Evolutionary conservation across 2,113 vertebrate genomes (phyloP), one percentile per base, ranked within the genome.

Genomic region (Toxostoma redivivum): DNA sequence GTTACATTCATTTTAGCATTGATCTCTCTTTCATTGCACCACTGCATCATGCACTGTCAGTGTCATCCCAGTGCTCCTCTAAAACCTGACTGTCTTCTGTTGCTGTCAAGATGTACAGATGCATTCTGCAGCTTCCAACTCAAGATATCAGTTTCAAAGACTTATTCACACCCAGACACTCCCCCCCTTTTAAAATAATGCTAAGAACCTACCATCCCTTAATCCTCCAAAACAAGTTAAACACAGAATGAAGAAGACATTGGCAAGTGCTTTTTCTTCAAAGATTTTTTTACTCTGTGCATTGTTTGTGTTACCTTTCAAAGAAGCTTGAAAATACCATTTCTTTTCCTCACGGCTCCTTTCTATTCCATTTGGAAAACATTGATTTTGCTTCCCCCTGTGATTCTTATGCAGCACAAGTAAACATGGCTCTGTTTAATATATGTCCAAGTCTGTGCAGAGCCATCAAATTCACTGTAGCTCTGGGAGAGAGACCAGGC

Each of bases 1-100:
- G 84, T 80, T 90, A 92, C 81, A 92, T 97, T 97, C 90, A 85
- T 97, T 97, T 97, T 88, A 94, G 76, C 92, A 97, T 96, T 94
- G 95, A 97, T 97, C 92, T 95, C 94, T 66, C 42, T 95, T 97
- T 97, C 93, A 92, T 97, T 95, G 95, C 25, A 18, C 58, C 53
- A 87, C 81, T 92, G 88, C 65, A 96, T 94, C 97, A 94, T 96
- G 69, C 89, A 90, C 93, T 92, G 88, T 62, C 77, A 15, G 87
- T 95, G 95, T 81, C 96, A 95, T 92, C 85, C 78, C 37, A 44
- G 86, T 62, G 87, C 78, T 88, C 57, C 86, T 91, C 86, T 40
- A 58, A 84, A 94, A 88, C 53, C 67, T 73, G 81, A 91, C 80
- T 48, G 30, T 35, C 95, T 85, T 89, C 83, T 78, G 22, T 33